Base-by-base conservation (phyloP, 2,797 vertebrate species). In the Enteromius viviparus region DNA sequence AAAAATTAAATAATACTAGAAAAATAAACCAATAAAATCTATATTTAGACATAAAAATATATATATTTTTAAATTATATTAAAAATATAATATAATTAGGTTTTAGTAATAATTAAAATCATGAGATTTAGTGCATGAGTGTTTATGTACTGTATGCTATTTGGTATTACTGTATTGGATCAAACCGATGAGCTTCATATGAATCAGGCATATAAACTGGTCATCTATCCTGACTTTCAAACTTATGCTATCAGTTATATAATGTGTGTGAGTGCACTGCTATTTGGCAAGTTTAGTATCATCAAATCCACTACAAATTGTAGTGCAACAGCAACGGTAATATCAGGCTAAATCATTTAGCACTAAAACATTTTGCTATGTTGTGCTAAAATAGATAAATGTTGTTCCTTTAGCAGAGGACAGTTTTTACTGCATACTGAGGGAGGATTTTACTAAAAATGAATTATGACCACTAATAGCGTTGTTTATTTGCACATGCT, bases 331-430 rank as follows among this genome's bases (percentile, higher is more conserved):
- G 23, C 37, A 32, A 80, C 15, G 55, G 37, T 4, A 45, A 70
- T 80, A 23, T 70, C 34, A 42, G 26, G 15, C 34, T 29, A 42
- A 42, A 70, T 80, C 34, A 29, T 80, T 42, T 11, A 70, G n/a
- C 34, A 26, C 65, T 42, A 5, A 26, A 8, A 80, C 66, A 32
- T 19, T 70, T 70, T 70, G 7, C 51, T 14, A 71, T n/a, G 9
- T 62, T 62, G 60, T 29, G 7, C 14, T 64, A 29, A 29, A 64
- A 64, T 4, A 64, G 53, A 80, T 58, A 53, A 68, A 78, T 68
- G 65, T 19, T 78, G 29, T 26, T 34, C 45, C 9, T 23, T 15
- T 14, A 51, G 7, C 23, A 12, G 29, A 51, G 29, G 58, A 45
- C 62, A 32, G 8, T 51, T 66, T 32, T 29, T 45, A 78, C 42